Base-by-base conservation (phyloP, 2,888 invertebrate genomes). In the Cheilosia impressa region DNA sequence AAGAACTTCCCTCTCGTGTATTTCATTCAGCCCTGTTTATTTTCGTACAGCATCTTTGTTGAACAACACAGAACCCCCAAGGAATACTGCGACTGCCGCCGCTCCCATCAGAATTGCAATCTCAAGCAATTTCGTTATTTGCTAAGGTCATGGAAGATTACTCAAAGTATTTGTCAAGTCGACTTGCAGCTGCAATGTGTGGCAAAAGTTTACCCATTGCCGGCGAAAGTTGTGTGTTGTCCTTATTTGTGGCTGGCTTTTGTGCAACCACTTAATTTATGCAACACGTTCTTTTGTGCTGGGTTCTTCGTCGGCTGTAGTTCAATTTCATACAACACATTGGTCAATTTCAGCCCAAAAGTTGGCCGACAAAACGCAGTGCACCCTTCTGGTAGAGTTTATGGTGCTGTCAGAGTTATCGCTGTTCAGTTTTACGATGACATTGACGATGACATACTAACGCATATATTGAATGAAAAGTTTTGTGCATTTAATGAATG, bases 381-480 rank as follows among this genome's bases (percentile, higher is more conserved):
- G 41, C 27, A 27, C 1, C 17, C 52, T 6, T 38, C 24, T n/a
- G 43, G 62, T 13, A 68, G 34, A 38, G 68, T 47, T 77, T 55
- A 69, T 69, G 60, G 62, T 45, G 43, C 58, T 58, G 60, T 47
- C 45, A 77, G 62, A 77, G 60, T 77, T 62, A 69, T 77, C 43
- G 38, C 22, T 47, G 62, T 45, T 45, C 53, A 45, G 45, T 45
- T 60, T 57, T 34, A 57, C 34, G 57, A 57, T 17, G 57, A 50
- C 53, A 62, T 62, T 43, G 55, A 65, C 50, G 71, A 77, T 77
- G 77, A 62, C 77, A 77, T 72, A 78, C 58, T 71, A 63, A 65
- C 43, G 57, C 71, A 27, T 6, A 15, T 43, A 47, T 69, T 77
- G 45, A 38, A 31, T 63, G 31, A 47, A 65, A 71, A 71, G 31